Evolutionary conservation across 1,140 invertebrate species (phyloP).

Genomic region (Druon quercuslanigerum): DNA sequence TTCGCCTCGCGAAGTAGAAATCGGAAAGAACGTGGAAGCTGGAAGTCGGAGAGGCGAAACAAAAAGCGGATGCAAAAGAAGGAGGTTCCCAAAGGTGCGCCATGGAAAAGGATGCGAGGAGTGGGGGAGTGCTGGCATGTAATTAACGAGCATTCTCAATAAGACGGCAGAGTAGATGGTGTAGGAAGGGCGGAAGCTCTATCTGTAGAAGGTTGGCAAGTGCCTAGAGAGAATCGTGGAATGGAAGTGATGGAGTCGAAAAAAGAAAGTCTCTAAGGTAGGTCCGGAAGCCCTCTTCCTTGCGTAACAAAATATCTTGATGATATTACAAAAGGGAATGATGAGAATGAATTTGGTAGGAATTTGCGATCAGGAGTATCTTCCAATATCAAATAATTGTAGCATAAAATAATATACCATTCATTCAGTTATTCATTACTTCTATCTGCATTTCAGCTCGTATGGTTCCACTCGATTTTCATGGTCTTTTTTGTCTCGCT

Average conservation of each 20-base stretch:
- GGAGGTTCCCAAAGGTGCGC: constrained; percentile 13
- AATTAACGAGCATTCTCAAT: constrained; percentile 64
- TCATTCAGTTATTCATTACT: no score
- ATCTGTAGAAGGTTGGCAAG: constrained; percentile 5
- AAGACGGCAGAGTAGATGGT: constrained; percentile 45
- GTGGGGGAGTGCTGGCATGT: constrained; percentile 48
- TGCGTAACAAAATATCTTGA: constrained; percentile 63
- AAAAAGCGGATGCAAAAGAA: constrained; percentile 28
- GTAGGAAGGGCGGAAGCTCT: constrained; percentile 15
- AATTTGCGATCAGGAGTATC: no score
- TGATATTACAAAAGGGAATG: not conserved
- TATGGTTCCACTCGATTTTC: no score
- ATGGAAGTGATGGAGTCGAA: constrained; percentile 28
- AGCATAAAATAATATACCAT: no score
- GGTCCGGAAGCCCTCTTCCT: constrained; percentile 46
- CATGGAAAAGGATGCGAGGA: constrained; percentile 22
- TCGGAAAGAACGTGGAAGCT: constrained; percentile 34
- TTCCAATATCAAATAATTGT: no score
- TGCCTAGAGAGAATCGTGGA: constrained; percentile 32
- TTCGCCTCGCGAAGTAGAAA: constrained; percentile 8
- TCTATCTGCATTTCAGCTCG: no score
- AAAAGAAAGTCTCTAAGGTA: constrained; percentile 45
- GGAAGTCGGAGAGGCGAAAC: constrained; percentile 1
- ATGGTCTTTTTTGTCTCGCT: no score
- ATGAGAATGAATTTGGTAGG: no score